These are phyloP conservation scores for Cyrtonyx montezumae DNA, from an alignment of 2,113 vertebrate genomes.

Conservation along the genomic window DNA sequence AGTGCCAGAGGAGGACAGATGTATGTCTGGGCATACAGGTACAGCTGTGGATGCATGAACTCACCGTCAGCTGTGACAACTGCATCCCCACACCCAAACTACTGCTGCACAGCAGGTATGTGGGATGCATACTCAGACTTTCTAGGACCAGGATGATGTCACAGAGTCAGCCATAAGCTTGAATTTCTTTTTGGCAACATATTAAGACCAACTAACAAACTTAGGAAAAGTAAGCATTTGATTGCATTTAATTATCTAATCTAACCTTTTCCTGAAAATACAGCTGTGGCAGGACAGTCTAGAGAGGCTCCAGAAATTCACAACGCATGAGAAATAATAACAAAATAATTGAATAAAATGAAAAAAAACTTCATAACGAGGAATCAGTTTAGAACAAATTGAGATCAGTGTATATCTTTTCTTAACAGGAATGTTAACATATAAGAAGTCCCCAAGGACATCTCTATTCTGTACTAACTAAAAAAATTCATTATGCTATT, in stretches of 20 bases:
- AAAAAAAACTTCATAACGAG: neutral
- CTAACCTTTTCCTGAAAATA: neutral
- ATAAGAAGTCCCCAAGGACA: neutral
- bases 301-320: neutral
- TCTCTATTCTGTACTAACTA: neutral
- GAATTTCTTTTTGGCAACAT: neutral
- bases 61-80: neutral
- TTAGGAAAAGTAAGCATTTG: neutral
- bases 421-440: neutral
- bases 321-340: neutral
- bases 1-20: neutral
- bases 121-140: fast-evolving
- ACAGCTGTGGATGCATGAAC: too few relatives aligned
- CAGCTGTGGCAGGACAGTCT: neutral
- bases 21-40: fast-evolving
- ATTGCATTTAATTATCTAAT: neutral
- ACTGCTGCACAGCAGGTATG: fast-evolving
- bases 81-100: too few relatives aligned
- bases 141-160: neutral
- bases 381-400: neutral
- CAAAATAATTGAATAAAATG: too few relatives aligned
- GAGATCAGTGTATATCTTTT: neutral
- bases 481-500: constrained; percentile 27
- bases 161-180: fast-evolving
- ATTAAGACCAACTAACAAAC: neutral